Conservation (phyloP, 2,797 vertebrate genomes). For the Sebastes alutus region DNA sequence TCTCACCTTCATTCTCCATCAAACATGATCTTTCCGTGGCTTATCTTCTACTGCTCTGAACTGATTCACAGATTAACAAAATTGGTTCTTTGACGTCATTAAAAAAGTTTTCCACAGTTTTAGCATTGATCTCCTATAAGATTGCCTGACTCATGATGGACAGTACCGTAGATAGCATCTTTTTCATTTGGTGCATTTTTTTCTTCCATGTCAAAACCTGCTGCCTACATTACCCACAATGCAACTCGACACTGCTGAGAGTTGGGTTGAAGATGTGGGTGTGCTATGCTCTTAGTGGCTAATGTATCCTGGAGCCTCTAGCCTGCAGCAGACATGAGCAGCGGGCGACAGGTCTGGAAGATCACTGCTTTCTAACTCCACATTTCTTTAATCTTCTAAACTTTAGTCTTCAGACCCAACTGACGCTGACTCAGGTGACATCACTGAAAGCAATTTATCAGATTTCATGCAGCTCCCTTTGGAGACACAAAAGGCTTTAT, state of each 20-base stretch:
- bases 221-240: neutral
- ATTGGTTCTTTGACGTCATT: neutral
- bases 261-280: neutral
- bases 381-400: neutral
- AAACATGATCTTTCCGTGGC: neutral
- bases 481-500: no score
- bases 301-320: neutral
- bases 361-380: neutral
- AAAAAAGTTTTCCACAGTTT: neutral
- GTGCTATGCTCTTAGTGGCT: neutral
- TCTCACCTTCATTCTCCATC: neutral
- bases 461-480: no score
- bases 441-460: no score
- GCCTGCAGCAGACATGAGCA: neutral
- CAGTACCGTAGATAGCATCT: neutral
- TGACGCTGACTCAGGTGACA: no score
- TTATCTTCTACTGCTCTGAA: neutral
- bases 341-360: neutral
- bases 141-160: neutral
- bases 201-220: neutral
- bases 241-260: neutral
- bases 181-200: neutral
- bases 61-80: neutral
- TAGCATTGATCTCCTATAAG: neutral
- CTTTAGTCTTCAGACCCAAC: no score